These are phyloP conservation scores for Sterrhoptilus dennistouni DNA, from an alignment of 2,113 vertebrate species.

Conservation along the genomic window DNA sequence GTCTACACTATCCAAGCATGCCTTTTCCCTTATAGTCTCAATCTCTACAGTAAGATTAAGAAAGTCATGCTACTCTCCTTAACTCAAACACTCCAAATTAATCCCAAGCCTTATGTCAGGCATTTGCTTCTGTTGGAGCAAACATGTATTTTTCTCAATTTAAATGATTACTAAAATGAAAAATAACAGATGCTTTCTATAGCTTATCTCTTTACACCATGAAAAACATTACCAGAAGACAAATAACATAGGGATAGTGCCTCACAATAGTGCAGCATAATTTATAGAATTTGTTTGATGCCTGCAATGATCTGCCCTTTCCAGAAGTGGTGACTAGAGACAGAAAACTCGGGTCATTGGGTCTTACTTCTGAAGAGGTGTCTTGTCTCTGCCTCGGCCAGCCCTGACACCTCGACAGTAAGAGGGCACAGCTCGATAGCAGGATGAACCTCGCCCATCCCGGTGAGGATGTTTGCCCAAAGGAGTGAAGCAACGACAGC, in stretches of 20 bases:
- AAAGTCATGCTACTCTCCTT: neutral
- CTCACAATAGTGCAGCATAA: neutral
- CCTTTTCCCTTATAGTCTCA: neutral
- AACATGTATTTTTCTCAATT: neutral
- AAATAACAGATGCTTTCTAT: neutral
- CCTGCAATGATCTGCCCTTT: neutral
- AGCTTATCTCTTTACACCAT: neutral
- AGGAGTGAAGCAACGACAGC: no score
- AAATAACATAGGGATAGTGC: neutral
- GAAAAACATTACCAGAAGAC: neutral
- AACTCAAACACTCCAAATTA: neutral
- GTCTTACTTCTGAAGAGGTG: neutral
- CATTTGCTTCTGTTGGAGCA: neutral
- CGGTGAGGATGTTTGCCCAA: no score
- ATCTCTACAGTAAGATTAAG: neutral
- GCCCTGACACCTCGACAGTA: no score
- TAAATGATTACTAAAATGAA: neutral
- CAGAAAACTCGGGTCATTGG: neutral
- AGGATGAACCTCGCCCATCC: no score
- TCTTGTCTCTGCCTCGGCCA: no score
- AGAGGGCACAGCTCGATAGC: no score
- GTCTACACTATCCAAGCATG: neutral
- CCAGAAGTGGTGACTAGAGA: neutral
- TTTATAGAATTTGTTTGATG: neutral
- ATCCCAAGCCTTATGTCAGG: neutral